Evolutionary conservation across 2,113 vertebrate species (phyloP), one percentile per base, ranked within the genome.

Genomic region (Calypte anna): DNA sequence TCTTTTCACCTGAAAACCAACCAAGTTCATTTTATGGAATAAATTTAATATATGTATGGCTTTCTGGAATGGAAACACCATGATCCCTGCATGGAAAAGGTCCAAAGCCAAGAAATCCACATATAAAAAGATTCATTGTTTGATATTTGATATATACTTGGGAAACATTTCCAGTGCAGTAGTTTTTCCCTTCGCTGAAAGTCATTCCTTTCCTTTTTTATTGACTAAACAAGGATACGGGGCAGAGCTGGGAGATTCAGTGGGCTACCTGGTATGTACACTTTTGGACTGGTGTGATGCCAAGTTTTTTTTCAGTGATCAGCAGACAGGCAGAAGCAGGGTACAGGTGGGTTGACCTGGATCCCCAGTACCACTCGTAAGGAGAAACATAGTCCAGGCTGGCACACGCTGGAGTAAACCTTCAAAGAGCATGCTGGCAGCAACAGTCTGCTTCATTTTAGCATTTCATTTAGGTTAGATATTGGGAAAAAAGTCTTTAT

Each of bases 11-110:
- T 82, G 55, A 74, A 91, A 82, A 73, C 2, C 25, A 85, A 58
- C 5, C 8, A n/a, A 51, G 43, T 69, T 54, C 6, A 50, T 79
- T 79, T 91, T 84, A 70, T 79, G 69, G 74, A 85, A 68, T 40
- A 33, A 67, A 74, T 77, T 96, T 38, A 62, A 91, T 76, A 70
- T 48, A 82, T 50, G 69, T 88, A 25, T 83, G 72, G 74, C 25
- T 90, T 58, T 38, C 12, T 77, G 51, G 25, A 86, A 57, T 50
- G 28, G 20, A 78, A 94, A 77, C 33, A 57, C 36, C 17, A 28
- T 53, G 40, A 80, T 67, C 15, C 55, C 25, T 48, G 30, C 15
- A 27, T 3, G 12, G 83, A 93, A 88, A 83, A 53, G 25, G 3
- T 68, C n/a, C 38, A 78, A 69, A 85, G 51, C 23, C 63, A 94